A percentile compares a stretch with the other conserved stretches of the same genome.
These are phyloP conservation scores for Manis pentadactyla DNA, from an alignment of 2,797 vertebrate species.

Conservation along the genomic window DNA sequence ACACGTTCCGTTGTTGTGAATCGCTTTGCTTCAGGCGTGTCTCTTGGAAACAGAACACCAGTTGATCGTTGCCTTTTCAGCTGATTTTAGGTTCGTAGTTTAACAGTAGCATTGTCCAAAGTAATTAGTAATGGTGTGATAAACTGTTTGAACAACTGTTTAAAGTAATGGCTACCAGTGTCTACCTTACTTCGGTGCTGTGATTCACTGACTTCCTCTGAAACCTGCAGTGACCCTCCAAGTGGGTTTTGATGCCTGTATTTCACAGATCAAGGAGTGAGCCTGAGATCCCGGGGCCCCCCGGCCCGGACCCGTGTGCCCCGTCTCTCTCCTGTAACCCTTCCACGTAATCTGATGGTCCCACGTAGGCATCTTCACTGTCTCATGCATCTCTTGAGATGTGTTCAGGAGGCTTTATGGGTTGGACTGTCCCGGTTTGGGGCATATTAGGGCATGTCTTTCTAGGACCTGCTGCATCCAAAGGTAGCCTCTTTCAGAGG, in stretches of 20 bases:
- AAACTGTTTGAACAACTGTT: background rate
- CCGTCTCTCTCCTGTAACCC: background rate
- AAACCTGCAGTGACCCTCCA: no score
- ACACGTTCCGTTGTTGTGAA: background rate
- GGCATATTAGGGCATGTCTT: background rate
- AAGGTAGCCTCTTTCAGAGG: fast-evolving
- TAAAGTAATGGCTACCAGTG: background rate
- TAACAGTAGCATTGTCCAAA: background rate
- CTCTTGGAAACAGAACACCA: background rate
- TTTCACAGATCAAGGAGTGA: background rate
- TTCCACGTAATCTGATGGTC: no score
- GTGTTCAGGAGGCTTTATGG: background rate
- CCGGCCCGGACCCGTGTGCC: background rate
- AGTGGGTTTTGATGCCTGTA: background rate
- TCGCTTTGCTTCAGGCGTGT: background rate
- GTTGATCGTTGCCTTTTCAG: background rate
- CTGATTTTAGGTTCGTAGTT: background rate
- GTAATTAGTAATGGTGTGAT: no score
- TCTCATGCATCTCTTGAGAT: background rate
- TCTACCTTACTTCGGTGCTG: fast-evolving
- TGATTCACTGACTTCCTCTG: background rate
- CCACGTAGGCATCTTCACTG: background rate
- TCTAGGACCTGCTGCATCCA: background rate
- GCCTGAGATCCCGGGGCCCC: background rate
- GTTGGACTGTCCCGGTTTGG: background rate